phyloP scores from a whole-genome alignment of 2,113 vertebrate species.

The Macroglossus sobrinus region DNA sequence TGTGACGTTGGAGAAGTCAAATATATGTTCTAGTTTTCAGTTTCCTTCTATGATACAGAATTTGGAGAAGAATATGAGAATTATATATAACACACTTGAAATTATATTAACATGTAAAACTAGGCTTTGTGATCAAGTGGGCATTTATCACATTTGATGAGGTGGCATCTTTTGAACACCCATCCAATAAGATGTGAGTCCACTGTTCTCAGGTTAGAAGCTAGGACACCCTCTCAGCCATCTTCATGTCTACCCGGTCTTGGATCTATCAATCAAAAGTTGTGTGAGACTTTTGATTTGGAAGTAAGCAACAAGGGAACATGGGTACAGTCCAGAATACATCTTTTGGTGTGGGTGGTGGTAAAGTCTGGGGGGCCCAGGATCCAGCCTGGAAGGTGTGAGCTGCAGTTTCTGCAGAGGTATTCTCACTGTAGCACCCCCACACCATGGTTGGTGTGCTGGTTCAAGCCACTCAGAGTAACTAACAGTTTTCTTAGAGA shows the following conservation, averaged over 20 bases:
- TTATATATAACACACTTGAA: neutral
- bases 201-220: neutral
- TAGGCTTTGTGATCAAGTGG: neutral
- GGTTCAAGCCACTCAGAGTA: neutral
- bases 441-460: accelerated
- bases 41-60: neutral
- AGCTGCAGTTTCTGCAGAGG: neutral
- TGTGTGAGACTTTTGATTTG: neutral
- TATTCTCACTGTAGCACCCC: neutral
- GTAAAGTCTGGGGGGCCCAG: neutral
- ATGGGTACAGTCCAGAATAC: neutral
- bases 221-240: neutral
- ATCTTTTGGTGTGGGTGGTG: neutral
- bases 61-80: neutral
- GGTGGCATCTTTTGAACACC: neutral
- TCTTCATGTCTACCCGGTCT: neutral
- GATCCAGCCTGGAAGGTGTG: neutral
- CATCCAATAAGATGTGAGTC: neutral
- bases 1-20: neutral
- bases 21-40: neutral
- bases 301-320: neutral
- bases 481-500: neutral
- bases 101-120: neutral
- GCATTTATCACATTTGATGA: neutral
- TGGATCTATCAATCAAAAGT: neutral